These are phyloP conservation scores for Poecilus cupreus DNA, from an alignment of 2,888 invertebrate genomes.

Conservation along the genomic window DNA sequence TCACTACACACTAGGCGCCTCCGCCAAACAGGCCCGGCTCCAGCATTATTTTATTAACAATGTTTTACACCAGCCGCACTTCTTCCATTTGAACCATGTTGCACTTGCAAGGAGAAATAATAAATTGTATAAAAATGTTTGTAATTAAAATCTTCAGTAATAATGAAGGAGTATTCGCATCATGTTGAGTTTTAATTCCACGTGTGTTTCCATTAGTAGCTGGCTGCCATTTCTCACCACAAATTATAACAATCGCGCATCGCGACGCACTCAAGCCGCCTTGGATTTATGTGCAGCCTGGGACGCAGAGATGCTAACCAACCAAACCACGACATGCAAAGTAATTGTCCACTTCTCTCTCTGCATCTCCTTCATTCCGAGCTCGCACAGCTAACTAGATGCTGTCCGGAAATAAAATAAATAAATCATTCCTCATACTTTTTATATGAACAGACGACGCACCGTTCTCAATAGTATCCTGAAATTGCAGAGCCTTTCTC, in stretches of 20 bases:
- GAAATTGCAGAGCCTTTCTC: too few relatives aligned
- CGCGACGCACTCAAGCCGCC: neutral
- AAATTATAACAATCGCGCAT: constrained; percentile 36
- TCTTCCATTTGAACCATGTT: too few relatives aligned
- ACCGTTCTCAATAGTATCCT: too few relatives aligned
- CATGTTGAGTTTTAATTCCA: constrained; percentile 39
- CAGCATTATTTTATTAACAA: too few relatives aligned
- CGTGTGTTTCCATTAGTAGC: constrained; percentile 45
- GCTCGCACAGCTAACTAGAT: neutral
- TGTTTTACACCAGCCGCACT: too few relatives aligned
- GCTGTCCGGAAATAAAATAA: neutral
- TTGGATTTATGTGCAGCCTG: neutral
- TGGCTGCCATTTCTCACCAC: neutral
- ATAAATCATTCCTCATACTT: too few relatives aligned
- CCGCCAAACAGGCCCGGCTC: too few relatives aligned
- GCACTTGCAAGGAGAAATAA: too few relatives aligned
- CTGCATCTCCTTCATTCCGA: neutral
- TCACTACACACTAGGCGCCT: neutral
- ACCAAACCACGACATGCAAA: neutral
- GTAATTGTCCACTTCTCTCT: constrained; percentile 12
- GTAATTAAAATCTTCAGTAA: too few relatives aligned
- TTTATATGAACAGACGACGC: too few relatives aligned
- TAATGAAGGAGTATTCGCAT: too few relatives aligned
- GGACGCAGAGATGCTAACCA: neutral
- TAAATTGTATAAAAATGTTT: too few relatives aligned